Evolutionary conservation across 2,113 vertebrate species (phyloP).

Genomic region (Campylomormyrus numenius): DNA sequence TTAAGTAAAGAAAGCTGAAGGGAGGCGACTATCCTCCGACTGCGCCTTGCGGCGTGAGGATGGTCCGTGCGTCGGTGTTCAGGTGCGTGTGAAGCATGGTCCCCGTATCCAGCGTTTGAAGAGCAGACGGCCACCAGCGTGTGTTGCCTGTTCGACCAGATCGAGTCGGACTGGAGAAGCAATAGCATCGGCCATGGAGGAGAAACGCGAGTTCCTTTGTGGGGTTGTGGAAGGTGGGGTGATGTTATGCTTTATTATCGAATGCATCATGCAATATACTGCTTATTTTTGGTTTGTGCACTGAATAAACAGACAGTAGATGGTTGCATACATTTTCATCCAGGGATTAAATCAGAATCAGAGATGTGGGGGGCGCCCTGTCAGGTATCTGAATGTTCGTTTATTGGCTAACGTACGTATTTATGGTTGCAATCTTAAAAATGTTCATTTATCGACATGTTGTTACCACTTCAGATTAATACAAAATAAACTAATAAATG

Average conservation of each 20-base stretch:
- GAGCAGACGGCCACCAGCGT: not conserved
- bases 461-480: not conserved
- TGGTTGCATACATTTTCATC: not conserved
- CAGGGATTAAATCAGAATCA: not conserved
- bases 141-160: slow-evolving; percentile 5
- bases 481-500: not conserved
- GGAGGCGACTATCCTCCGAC: not conserved
- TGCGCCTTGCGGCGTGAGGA: not conserved
- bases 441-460: not conserved
- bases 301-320: not conserved
- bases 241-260: not conserved
- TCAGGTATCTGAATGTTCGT: not conserved
- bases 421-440: not conserved
- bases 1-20: not conserved
- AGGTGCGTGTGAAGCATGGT: not conserved
- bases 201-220: slow-evolving; percentile 61
- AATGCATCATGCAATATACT: not conserved
- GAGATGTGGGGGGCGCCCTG: not conserved
- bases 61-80: not conserved
- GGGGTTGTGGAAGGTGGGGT: slow-evolving; percentile 76
- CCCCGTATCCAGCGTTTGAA: not conserved
- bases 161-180: slow-evolving; percentile 6
- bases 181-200: slow-evolving; percentile 53
- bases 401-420: not conserved
- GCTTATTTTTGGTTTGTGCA: not conserved